These are phyloP conservation scores for Microcebus lehilahytsara DNA, from an alignment of 2,113 vertebrate genomes.

Conservation along the genomic window DNA sequence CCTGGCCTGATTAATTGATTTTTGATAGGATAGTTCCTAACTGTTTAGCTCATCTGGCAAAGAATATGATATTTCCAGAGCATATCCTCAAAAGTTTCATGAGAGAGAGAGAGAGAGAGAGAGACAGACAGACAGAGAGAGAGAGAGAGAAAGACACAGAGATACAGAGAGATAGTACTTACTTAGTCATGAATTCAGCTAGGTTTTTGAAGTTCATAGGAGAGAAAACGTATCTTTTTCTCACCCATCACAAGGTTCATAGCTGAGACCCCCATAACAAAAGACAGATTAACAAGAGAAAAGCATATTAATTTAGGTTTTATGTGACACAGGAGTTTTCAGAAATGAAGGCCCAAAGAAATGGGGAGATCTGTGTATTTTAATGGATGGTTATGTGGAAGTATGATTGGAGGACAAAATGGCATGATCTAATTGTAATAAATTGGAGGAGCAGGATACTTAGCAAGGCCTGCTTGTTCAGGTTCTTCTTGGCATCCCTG, in stretches of 20 bases:
- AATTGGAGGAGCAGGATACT: neutral
- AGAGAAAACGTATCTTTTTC: neutral
- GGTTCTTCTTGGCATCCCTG: neutral
- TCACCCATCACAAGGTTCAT: neutral
- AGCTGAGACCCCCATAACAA: neutral
- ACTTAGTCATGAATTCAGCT: neutral
- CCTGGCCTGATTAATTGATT: neutral
- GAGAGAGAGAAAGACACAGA: neutral
- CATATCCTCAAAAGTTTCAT: neutral
- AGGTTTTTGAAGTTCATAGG: neutral
- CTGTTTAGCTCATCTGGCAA: neutral
- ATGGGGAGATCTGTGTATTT: neutral
- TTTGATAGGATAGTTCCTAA: neutral
- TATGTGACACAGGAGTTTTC: neutral
- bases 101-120: neutral
- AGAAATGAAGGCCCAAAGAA: neutral
- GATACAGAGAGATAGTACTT: neutral
- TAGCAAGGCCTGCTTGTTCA: neutral
- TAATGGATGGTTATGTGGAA: neutral
- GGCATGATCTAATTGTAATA: neutral
- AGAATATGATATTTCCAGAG: neutral
- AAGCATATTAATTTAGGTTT: neutral
- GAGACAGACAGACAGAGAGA: no score
- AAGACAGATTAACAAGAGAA: neutral
- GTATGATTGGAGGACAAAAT: neutral